Conservation (phyloP, 23 tunicate species). For the Styela clava region DNA sequence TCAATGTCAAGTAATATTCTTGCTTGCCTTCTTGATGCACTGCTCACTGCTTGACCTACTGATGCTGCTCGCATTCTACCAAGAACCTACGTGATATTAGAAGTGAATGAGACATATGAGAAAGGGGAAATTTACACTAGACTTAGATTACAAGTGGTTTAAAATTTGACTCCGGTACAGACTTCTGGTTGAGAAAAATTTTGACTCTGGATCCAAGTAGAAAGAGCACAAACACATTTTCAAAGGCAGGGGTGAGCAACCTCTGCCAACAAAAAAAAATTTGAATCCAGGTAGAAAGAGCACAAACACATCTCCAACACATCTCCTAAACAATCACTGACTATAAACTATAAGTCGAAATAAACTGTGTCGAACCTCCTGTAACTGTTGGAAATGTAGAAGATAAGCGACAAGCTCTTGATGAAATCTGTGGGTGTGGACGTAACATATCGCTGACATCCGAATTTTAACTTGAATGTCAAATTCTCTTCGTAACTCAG, state of each 20-base stretch:
- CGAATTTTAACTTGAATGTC: conserved; percentile 73
- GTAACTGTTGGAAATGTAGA: conserved; percentile 97
- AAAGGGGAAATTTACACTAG: too few relatives aligned
- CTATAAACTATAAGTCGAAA: too few relatives aligned
- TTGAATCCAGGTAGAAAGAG: too few relatives aligned
- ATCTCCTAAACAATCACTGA: too few relatives aligned
- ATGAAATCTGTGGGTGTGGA: conserved; percentile 98
- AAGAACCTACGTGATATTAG: conserved; percentile 45
- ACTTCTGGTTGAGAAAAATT: too few relatives aligned
- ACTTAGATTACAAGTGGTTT: too few relatives aligned
- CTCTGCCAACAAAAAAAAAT: too few relatives aligned
- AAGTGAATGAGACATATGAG: not conserved
- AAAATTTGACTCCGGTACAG: too few relatives aligned
- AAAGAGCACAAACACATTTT: too few relatives aligned
- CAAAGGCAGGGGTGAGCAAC: too few relatives aligned
- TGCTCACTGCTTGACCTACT: conserved; percentile 75
- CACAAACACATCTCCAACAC: too few relatives aligned
- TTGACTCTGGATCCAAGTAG: too few relatives aligned
- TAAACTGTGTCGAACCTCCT: conserved; percentile 76
- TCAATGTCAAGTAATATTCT: conserved; percentile 71
- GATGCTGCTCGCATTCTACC: conserved; percentile 94
- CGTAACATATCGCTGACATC: conserved; percentile 84
- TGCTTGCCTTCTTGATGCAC: conserved; percentile 61
- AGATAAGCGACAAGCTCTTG: conserved; percentile 85
- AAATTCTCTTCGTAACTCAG: conserved; percentile 50